These are phyloP conservation scores for Raja brachyura DNA, from an alignment of 2,113 vertebrate species.

Conservation along the genomic window DNA sequence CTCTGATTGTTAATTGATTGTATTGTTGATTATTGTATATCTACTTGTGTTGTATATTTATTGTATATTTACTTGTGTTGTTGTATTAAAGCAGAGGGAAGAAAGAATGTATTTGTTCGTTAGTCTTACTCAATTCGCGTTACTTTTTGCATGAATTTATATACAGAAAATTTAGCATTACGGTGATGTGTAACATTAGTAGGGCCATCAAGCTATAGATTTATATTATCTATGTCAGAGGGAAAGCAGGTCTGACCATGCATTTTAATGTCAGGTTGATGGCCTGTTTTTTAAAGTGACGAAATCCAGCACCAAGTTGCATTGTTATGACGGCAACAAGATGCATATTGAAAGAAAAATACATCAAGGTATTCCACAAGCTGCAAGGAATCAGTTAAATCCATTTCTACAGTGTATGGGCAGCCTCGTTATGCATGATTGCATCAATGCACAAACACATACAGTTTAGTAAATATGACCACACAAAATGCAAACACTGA, in stretches of 20 bases:
- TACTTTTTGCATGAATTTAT: background rate
- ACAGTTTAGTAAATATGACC: background rate
- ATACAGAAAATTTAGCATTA: background rate
- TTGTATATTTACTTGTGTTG: no score
- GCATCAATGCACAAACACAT: conserved; percentile 19
- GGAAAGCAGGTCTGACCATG: background rate
- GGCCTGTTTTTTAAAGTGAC: background rate
- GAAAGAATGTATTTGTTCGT: background rate
- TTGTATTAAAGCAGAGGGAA: no score
- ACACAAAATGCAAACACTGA: conserved; percentile 28
- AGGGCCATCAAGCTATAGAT: background rate
- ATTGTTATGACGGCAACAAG: background rate
- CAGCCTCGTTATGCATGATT: background rate
- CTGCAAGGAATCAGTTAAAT: background rate
- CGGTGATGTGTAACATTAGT: background rate
- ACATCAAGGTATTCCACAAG: background rate
- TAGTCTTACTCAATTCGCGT: background rate
- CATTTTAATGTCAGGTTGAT: background rate
- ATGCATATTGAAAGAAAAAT: background rate
- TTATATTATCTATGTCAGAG: conserved; percentile 14
- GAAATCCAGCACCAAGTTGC: background rate
- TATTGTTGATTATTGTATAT: no score
- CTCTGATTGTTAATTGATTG: no score
- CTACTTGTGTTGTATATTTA: no score
- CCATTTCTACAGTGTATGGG: background rate